Evolutionary conservation across 2,797 vertebrate genomes (phyloP), one percentile per base, ranked within the genome.

Genomic region (Orestias chungarensis): DNA sequence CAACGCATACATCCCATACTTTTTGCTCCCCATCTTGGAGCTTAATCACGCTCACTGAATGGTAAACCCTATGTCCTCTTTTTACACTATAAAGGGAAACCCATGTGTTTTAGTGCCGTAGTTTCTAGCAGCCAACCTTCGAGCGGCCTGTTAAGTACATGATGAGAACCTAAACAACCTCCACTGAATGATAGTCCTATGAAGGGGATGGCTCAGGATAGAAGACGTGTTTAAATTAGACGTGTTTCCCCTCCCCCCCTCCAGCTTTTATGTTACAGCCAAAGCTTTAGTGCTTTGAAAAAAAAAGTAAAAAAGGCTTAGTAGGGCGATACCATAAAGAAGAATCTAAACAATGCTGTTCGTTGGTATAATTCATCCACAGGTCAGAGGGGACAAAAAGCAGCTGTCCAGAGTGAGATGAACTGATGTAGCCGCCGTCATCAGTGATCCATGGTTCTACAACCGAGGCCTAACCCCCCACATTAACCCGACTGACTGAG

Each of bases 151-250:
- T 65, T 73, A 85, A 80, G 66, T 88, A 67, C 5, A 72, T 79
- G 88, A 91, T 91, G 91, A 91, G 83, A 82, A 74, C 38, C 69
- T 79, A 67, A 85, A 79, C 55, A 76, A 64, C 71, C 44, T 46
- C 68, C 5, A 33, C 54, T 42, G 42, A 46, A 33, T 75, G 76
- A 50, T 14, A 66, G 66, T 61, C 68, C 69, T 29, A 79, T 77
- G 78, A 77, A 84, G 33, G 78, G 46, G 54, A 77, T 66, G 47
- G 66, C 67, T 18, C 47, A 59, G 50, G 68, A 49, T 73, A 15
- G 11, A 64, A 44, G 15, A 47, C 68, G 79, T 74, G 68, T 80
- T 79, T 85, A 66, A 79, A 77, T 78, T n/a, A n/a, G 42, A 66
- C 3, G 20, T 49, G 80, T 75, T 54, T n/a, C n/a, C n/a, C n/a